Base-by-base conservation (phyloP, 92 coral and sea anemone genomes). In the Porites rus region DNA sequence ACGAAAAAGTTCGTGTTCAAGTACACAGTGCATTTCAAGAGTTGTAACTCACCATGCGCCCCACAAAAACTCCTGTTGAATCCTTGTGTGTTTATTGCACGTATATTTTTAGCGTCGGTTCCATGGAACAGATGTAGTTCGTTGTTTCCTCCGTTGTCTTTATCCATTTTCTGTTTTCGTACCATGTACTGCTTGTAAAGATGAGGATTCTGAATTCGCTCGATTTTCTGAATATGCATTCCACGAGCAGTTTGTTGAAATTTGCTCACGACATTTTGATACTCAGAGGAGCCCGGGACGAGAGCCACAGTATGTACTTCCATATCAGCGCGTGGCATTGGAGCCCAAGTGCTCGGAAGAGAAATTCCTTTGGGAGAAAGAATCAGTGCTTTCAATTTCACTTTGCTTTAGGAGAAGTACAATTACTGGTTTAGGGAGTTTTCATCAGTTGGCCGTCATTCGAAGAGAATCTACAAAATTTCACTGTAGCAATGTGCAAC, bases 51-150 rank as follows among this genome's bases (percentile, higher is more conserved):
- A 95, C 98, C 98, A 56, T 94, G 84, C 0, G 80, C 90, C 43
- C 98, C 98, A 53, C 94, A 84, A 62, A 92, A 94, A 70, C 96
- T 91, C 65, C 98, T 81, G 87, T 92, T 96, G 74, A 96, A 96
- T 20, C 94, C 94, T 14, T 87, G 90, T 13, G 87, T 81, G 83
- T 94, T 94, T 66, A 94, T 96, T 5, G 82, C 82, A 9, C 16
- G 59, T 10, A 91, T 10, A 59, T 92, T 96, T 63, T 89, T 80
- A 16, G 59, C 82, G 2, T 86, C 88, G 0, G 98, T 96, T 6
- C 98, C 98, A 77, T 96, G 98, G 73, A 95, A 94, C n/a, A 96
- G 75, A 22, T 87, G 77, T 65, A 66, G 75, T 78, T 96, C 98
- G 53, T 90, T 96, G 61, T 92, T 86, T 68, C 96, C 94, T 73